Base-by-base conservation (phyloP, 2,113 vertebrate genomes). In the Accipiter cooperii region DNA sequence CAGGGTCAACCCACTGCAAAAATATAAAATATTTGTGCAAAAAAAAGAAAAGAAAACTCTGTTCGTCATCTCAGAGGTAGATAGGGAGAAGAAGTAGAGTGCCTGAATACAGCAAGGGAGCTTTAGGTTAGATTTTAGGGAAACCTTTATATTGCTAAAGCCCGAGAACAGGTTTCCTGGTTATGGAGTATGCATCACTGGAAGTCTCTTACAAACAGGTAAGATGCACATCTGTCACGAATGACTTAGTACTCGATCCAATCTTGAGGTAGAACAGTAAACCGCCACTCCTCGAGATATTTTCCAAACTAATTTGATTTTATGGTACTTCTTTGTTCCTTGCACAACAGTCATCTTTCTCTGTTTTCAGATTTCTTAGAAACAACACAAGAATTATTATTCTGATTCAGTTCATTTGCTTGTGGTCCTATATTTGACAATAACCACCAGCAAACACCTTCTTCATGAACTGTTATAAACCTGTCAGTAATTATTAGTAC, bases 401-500 rank as follows among this genome's bases (percentile, higher is more conserved):
- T 70, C 61, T 75, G 73, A 80, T 84, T 70, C 68, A 80, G 36
- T 66, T 93, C 16, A 84, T 84, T 87, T 89, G 34, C 87, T 82
- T 68, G 47, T 79, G 52, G 81, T 52, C 76, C 78, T 89, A 75
- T 42, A 60, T 91, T 91, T 89, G 87, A 85, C 61, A 87, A 68
- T 61, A 87, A 44, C 55, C 44, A 65, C 47, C 61, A 85, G 82
- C 57, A 91, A 95, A 73, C 44, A 84, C 40, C 61, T 94, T 80
- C 34, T 63, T 80, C 17, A 11, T 77, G 60, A 84, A 75, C 70
- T 87, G 69, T 78, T 87, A 94, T 76, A 91, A 96, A 87, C 81
- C 44, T 91, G 49, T 79, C 91, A 95, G 86, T 74, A 95, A 90
- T 95, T 96, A 91, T 96, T 89, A 57, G 63, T 87, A 68, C 61